These are phyloP conservation scores for Rhynchomys soricoides DNA, from an alignment of 2,113 vertebrate species.

Conservation along the genomic window DNA sequence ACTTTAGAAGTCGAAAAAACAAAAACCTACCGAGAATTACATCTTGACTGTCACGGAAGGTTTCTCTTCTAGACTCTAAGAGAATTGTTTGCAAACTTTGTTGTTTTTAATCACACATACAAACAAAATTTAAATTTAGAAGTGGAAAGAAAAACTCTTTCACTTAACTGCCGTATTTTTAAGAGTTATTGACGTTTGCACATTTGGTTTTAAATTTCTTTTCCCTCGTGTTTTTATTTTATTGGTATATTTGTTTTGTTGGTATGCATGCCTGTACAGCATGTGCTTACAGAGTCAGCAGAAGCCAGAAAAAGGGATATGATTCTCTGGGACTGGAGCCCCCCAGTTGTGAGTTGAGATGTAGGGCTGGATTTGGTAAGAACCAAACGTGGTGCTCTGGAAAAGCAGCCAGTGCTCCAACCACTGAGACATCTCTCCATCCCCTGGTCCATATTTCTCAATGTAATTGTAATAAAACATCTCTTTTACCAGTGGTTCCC, in stretches of 20 bases:
- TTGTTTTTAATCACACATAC: not conserved
- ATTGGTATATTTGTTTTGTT: not conserved
- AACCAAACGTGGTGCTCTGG: not conserved
- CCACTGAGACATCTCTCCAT: not conserved
- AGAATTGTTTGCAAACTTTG: not conserved
- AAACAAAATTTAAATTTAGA: not conserved
- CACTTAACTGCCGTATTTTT: not conserved
- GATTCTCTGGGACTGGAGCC: not conserved
- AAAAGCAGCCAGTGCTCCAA: not conserved
- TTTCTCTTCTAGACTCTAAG: not conserved
- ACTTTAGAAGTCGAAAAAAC: not conserved
- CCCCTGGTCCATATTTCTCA: not conserved
- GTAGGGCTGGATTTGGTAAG: not conserved
- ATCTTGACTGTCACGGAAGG: not conserved
- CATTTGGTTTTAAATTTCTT: constrained; percentile 32
- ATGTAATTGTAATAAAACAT: constrained; percentile 31
- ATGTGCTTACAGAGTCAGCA: not conserved
- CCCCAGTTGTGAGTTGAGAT: not conserved
- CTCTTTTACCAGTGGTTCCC: too few relatives aligned
- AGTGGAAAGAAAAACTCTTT: not conserved
- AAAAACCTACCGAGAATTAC: not conserved
- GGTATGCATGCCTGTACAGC: not conserved
- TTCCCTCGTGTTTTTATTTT: not conserved
- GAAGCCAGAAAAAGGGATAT: not conserved
- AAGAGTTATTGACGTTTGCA: not conserved